Evolutionary conservation across 2,888 invertebrate genomes (phyloP).

Genomic region (Allolobophora icterica): DNA sequence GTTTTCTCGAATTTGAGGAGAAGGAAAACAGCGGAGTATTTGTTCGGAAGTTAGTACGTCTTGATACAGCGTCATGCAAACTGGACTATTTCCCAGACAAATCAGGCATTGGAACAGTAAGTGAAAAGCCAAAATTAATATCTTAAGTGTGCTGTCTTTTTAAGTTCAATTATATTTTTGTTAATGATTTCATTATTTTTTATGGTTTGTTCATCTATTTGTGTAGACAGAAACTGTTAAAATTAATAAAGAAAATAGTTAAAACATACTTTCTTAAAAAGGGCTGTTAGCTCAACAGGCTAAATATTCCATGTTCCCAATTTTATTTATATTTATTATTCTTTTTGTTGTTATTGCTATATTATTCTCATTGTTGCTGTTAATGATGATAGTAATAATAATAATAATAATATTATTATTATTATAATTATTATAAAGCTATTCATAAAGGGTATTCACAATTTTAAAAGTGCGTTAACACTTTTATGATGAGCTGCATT

Average conservation of each 20-base stretch:
- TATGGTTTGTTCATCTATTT: neutral
- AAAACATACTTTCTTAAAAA: neutral
- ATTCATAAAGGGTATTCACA: too few species aligned
- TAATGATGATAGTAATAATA: too few species aligned
- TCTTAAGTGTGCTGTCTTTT: neutral
- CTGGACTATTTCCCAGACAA: constrained; percentile 2
- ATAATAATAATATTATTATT: too few species aligned
- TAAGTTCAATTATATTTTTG: neutral
- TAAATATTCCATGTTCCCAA: too few species aligned
- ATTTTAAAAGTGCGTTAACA: too few species aligned
- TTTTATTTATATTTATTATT: neutral
- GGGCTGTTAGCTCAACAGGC: too few species aligned
- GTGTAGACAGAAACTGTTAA: too few species aligned
- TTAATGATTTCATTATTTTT: neutral
- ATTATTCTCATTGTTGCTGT: neutral
- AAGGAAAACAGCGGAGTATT: constrained; percentile 22
- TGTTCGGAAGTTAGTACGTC: constrained; percentile 14
- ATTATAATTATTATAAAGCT: too few species aligned
- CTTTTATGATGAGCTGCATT: too few species aligned
- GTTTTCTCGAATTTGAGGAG: neutral
- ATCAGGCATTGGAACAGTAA: neutral
- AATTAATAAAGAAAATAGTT: neutral
- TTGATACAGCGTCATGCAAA: neutral
- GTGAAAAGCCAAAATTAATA: neutral
- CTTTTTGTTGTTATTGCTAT: neutral